Evolutionary conservation across 1,140 invertebrate genomes (phyloP), one percentile per base, ranked within the genome.

Genomic region (Pseudomyrmex concolor): DNA sequence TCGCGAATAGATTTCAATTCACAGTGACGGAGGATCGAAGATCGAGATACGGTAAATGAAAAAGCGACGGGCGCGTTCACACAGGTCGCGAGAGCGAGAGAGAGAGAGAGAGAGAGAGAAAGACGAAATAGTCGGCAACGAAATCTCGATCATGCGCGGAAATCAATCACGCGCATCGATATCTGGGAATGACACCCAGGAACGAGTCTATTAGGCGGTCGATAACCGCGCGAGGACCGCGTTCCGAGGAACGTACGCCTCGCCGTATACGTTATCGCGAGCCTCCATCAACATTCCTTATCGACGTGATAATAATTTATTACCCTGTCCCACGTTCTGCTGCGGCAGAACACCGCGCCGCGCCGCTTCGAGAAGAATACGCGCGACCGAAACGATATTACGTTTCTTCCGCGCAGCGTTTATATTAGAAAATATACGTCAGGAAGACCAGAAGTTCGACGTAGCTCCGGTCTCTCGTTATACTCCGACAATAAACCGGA

Each of bases 241-340:
- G 86, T 88, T 91, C 90, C 83, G 57, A 77, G 66, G 25, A 83
- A 90, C 83, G 73, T 86, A 74, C 60, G 50, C 34, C 34, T 34
- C 34, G 25, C 22, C 1, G 62, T n/a, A 48, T 34, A 34, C 81
- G 83, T 85, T 93, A 93, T 93, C 92, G 86, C 60, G 66, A 85
- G 78, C 88, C 67, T n/a, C 90, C 89, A 93, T 93, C 92, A 89
- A 91, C 92, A 93, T 93, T 93, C 92, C 90, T 92, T 92, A 93
- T 93, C 91, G 92, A 92, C 89, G 86, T 88, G 90, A 92, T 91
- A 92, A 92, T 93, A 93, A 93, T 92, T 93, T 92, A 93, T 93
- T 92, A 92, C 88, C 89, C 84, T 87, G 78, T 86, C 84, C 83
- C 84, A 84, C 84, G 86, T 86, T 74, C 83, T 84, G 78, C 62